Percentiles rank a stretch among this genome's conserved stretches.
phyloP scores from a whole-genome alignment of 2,113 vertebrate genomes.

The Alces alces region DNA sequence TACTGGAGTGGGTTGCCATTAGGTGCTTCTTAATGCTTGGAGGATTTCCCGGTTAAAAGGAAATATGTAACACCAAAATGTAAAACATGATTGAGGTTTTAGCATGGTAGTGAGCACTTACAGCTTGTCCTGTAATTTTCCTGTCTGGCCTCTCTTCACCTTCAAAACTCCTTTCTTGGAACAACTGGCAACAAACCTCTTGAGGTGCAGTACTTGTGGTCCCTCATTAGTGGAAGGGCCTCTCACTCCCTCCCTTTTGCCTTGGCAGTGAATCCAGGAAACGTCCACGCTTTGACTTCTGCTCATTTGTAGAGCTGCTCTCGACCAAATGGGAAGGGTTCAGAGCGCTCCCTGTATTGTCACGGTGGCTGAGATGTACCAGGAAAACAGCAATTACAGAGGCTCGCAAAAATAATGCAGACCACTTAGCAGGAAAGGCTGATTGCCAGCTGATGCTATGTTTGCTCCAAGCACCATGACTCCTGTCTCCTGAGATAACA shows the following conservation, averaged over 20 bases:
- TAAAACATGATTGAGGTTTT: not conserved
- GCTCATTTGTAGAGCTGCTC: not conserved
- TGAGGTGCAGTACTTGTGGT: not conserved
- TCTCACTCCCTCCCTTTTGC: not conserved
- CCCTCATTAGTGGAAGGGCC: not conserved
- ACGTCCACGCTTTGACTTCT: not conserved
- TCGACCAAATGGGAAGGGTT: not conserved
- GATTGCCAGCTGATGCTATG: not conserved
- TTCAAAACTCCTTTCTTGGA: not conserved
- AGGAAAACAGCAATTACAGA: not conserved
- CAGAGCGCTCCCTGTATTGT: not conserved
- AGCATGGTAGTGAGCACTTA: not conserved
- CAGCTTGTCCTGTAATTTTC: not conserved
- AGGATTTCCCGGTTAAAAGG: not conserved
- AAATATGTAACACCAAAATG: not conserved
- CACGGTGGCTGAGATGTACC: not conserved
- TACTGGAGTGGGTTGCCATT: too few relatives aligned
- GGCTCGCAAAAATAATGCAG: not conserved
- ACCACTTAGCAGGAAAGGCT: not conserved
- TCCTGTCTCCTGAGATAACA: not conserved
- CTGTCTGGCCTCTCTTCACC: not conserved
- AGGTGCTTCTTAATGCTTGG: not conserved
- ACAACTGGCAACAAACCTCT: not conserved
- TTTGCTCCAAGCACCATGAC: not conserved
- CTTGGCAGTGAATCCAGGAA: not conserved